Percentiles rank a stretch among this genome's conserved stretches.
Evolutionary conservation across 2,888 invertebrate species (phyloP).

Genomic region (Ennomos erosarius): DNA sequence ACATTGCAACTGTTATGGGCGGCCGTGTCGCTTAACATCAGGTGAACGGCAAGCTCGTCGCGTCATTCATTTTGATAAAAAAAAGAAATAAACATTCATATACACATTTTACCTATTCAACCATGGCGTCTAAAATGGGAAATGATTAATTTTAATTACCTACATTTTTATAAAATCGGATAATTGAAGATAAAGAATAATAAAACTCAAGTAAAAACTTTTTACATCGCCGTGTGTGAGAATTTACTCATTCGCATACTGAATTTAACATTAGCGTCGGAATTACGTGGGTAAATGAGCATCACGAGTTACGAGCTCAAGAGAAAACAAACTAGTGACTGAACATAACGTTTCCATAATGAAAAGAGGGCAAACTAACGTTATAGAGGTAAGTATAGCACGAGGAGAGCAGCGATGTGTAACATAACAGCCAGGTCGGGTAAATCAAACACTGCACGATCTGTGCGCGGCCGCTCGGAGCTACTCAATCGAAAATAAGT

Average conservation of each 20-base stretch:
- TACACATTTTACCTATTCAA: too few species aligned
- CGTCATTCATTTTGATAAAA: too few species aligned
- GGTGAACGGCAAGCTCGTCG: too few species aligned
- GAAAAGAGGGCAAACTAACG: conserved; percentile 45
- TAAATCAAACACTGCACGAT: conserved; percentile 73
- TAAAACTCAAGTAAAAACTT: not conserved
- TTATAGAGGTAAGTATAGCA: conserved; percentile 43
- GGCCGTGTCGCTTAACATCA: too few species aligned
- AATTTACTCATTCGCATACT: conserved; percentile 5
- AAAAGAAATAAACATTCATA: too few species aligned
- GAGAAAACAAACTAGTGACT: conserved; percentile 35
- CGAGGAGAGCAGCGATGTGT: conserved; percentile 51
- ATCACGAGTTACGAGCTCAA: conserved; percentile 27
- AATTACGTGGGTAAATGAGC: conserved; percentile 35
- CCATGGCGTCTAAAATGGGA: too few species aligned
- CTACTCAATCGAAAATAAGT: conserved; percentile 53
- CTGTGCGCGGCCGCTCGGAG: conserved; percentile 50
- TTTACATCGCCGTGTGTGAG: conserved; percentile 5
- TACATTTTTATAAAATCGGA: too few species aligned
- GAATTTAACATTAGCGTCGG: conserved; percentile 23
- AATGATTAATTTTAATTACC: too few species aligned
- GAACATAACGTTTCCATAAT: conserved; percentile 41
- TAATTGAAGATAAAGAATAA: too few species aligned
- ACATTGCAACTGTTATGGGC: too few species aligned
- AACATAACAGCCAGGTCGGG: conserved; percentile 63